Evolutionary conservation across 2,888 invertebrate species (phyloP), one percentile per base, ranked within the genome.

Genomic region (Acholoe squamosa): DNA sequence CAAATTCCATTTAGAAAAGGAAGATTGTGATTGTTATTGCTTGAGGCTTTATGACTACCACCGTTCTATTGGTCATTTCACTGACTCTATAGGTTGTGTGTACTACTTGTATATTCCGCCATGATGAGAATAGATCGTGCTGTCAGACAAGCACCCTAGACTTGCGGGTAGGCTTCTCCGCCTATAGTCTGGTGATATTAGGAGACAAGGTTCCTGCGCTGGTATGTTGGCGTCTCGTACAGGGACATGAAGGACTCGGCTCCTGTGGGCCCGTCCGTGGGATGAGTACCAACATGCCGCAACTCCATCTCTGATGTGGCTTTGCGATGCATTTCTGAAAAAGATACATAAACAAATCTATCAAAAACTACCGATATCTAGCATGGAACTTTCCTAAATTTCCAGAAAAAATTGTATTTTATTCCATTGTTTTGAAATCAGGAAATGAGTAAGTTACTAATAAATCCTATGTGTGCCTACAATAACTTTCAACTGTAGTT

Each of bases 261-360:
- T 25, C 31, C 54, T n/a, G 54, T 7, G 22, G 86, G 86, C 12
- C 52, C 86, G n/a, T 33, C 51, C 43, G 25, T n/a, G 19, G 34
- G 43, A 0, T 5, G 33, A 52, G 28, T n/a, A 3, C 86, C 86
- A 19, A 86, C 86, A 54, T 86, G 86, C 28, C 86, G 86, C 56
- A 86, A 25, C 56, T 86, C 86, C 54, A 86, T 10, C 33, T 86
- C 86, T 54, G 86, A 86, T n/a, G 56, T 56, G 0, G 86, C 56
- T 31, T 86, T 86, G 7, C 86, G 86, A 28, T 86, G 86, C 86
- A 86, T 86, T 33, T 86, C 86, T 86, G 86, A 7, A 86, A 34
- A 0, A 77, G 10, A 7, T 10, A 43, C 3, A 43, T 43, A 43
- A 43, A 43, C 43, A 7, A 43, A 43, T 7, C 10, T 43, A 43